Evolutionary conservation across 2,797 vertebrate genomes (phyloP), one percentile per base, ranked within the genome.

Genomic region (Yasuhikotakia modesta): DNA sequence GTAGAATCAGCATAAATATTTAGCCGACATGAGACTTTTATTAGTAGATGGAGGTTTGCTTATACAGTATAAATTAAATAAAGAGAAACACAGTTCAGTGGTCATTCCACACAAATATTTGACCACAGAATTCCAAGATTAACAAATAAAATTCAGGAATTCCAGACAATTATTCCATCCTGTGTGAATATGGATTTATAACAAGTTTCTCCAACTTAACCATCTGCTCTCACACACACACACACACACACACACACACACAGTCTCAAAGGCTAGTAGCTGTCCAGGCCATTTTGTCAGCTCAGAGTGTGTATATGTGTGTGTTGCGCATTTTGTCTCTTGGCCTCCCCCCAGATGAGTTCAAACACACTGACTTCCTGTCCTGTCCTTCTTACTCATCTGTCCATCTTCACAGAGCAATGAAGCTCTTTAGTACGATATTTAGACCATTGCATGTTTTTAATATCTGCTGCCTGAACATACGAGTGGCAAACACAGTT

Each of bases 181-280:
- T 12, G 32, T 35, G 32, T 7, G 32, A 35, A 35, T 1, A n/a
- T n/a, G 7, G 8, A 10, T n/a, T 21, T 57, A 7, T 35, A 35
- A 35, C 12, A 0, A 2, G 24, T 22, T 43, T 58, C 16, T 57
- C 32, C 21, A 52, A 32, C 19, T 55, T 53, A 19, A 6, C 17
- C n/a, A 21, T 48, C 21, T 30, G 10, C 64, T 1, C 32, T 4
- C 32, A 85, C 79, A 83, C 83, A 86, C 79, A 85, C n/a, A n/a
- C n/a, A n/a, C n/a, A n/a, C n/a, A n/a, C n/a, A 88, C 89, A 88
- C 85, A 7, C 32, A 35, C 32, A 85, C 79, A 83, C 83, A 86
- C 79, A 85, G 86, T 88, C 87, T 89, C 85, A 91, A 90, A 88
- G 90, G 86, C 86, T 88, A 87, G 85, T 88, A 90, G 90, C 90